Conservation (phyloP, 2,113 vertebrate species). For the Oncorhynchus keta region DNA sequence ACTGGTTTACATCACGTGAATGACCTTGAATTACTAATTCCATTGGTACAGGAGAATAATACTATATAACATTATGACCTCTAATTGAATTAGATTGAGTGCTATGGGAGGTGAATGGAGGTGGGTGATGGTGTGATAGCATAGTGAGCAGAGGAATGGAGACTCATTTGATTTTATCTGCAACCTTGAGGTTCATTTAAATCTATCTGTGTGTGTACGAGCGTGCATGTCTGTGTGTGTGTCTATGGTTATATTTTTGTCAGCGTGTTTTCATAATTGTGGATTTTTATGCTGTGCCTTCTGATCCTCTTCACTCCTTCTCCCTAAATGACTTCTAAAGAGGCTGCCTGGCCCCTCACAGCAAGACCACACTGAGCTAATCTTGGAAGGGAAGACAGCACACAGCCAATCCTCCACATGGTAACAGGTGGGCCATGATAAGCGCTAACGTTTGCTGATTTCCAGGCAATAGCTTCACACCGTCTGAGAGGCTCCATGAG, state of each 20-base stretch:
- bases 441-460: background rate
- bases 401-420: background rate
- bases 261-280: background rate
- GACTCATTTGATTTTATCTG: background rate
- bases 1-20: background rate
- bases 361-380: background rate
- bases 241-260: background rate
- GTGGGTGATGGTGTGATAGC: background rate
- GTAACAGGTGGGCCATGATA: slow-evolving; percentile 3
- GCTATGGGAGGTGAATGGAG: background rate
- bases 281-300: background rate
- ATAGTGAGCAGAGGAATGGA: background rate
- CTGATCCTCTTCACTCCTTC: background rate
- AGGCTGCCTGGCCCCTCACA: background rate
- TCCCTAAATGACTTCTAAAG: background rate
- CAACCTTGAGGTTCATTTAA: too few species aligned
- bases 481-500: background rate
- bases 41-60: background rate
- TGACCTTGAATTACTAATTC: background rate
- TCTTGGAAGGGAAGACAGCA: background rate
- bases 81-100: background rate
- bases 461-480: background rate
- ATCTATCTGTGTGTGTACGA: background rate
- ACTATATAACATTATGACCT: background rate
- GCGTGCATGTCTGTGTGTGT: background rate